Base-by-base conservation (phyloP, 2,888 invertebrate species). In the Agonopterix subpropinquella region DNA sequence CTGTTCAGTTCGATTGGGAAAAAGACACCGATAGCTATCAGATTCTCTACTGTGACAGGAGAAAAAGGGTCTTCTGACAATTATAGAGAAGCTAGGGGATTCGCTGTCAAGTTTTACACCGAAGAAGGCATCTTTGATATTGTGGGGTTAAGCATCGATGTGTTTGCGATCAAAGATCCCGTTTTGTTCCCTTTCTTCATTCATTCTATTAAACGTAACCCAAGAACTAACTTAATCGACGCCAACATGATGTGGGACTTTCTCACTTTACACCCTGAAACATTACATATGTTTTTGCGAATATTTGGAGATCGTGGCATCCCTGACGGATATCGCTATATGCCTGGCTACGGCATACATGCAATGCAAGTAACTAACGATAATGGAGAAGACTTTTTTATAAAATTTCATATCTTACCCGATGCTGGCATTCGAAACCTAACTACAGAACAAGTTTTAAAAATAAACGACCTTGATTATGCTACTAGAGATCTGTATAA, bases 341-440 rank as follows among this genome's bases (percentile, higher is more conserved):
- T 97, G 96, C 94, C 97, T 67, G 96, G 95, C 41, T 98, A 95
- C 63, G 95, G 96, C 4, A 94, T 95, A 0, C 97, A 98, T 74
- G 95, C 96, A 0, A 97, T 94, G 77, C 96, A 96, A 73, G 73
- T 97, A 54, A 91, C 96, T 18, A 97, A 97, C 75, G 89, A 82
- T 10, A 77, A 91, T 2, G 91, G 92, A 0, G 90, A 93, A 50
- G 77, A 89, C 7, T 86, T 93, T 57, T 97, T 93, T 73, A 94
- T 94, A 58, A 96, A 96, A 87, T 97, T 97, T 84, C 96, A 96
- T 73, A 93, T 92, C 68, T 95, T 95, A 90, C 95, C 95, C 8
- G 91, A 96, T 72, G 96, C 96, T 77, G 95, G 95, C 10, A 93
- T 97, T 58, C 92, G 93, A 70, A 93, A 93, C 72, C 68, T 97